Percentiles rank a stretch among this genome's conserved stretches.
Evolutionary conservation across 2,797 vertebrate genomes (phyloP).

Genomic region (Phataginus tricuspis): DNA sequence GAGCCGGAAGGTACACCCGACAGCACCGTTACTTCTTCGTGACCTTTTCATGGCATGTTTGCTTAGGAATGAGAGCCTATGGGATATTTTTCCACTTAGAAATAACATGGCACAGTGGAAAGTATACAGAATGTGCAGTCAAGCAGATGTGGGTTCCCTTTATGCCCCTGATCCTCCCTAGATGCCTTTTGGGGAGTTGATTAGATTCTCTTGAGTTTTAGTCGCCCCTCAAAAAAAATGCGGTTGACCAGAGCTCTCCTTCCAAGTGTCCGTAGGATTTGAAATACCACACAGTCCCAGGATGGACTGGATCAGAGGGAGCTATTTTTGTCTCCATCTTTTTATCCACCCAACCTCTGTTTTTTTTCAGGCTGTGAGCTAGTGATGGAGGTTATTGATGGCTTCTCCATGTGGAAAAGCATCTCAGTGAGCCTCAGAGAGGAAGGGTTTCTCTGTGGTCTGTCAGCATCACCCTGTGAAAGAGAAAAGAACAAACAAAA

Average conservation of each 20-base stretch:
- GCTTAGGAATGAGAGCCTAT: neutral
- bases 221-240: neutral
- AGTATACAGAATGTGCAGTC: neutral
- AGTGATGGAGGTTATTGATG: neutral
- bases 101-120: neutral
- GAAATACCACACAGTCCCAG: accelerated
- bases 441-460: neutral
- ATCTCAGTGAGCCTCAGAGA: neutral
- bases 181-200: neutral
- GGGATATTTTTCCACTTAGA: neutral
- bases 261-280: neutral
- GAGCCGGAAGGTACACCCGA: neutral
- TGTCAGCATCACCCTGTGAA: neutral
- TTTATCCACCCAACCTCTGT: neutral
- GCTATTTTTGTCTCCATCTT: neutral
- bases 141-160: neutral
- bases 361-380: neutral
- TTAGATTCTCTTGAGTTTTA: neutral
- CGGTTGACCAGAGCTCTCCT: neutral
- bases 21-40: neutral
- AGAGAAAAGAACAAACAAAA: conserved; percentile 37
- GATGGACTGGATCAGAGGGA: neutral
- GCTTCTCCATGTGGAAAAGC: neutral
- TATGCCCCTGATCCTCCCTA: neutral
- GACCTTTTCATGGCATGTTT: conserved; percentile 30